Conservation (phyloP, 2,888 invertebrate species). For the Cybosia mesomella region DNA sequence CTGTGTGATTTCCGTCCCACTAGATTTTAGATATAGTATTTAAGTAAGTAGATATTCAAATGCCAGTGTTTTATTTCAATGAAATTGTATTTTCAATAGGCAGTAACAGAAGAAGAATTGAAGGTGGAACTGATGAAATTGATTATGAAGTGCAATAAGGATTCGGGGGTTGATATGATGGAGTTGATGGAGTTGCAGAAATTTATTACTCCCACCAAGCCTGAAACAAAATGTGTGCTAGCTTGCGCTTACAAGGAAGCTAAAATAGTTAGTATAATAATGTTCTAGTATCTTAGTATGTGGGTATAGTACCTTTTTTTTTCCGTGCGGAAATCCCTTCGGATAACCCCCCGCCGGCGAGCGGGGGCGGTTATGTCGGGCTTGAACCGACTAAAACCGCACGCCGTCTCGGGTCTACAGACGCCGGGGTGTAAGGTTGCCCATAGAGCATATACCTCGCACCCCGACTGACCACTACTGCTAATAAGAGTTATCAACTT, state of each 20-base stretch:
- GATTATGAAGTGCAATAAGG: constrained; percentile 68
- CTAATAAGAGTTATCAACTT: not conserved
- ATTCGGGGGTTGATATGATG: constrained; percentile 65
- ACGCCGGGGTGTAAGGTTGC: no score
- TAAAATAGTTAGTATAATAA: constrained; percentile 63
- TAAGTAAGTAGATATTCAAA: no score
- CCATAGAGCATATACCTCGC: no score
- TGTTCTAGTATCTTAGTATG: not conserved
- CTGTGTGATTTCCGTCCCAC: no score
- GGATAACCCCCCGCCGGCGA: no score
- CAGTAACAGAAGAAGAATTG: constrained; percentile 71
- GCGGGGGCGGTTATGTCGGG: no score
- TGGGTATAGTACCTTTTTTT: no score
- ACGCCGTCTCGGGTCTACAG: no score
- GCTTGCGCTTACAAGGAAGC: constrained; percentile 79
- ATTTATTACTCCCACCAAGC: constrained; percentile 70
- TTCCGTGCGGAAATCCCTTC: no score
- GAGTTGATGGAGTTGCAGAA: constrained; percentile 68
- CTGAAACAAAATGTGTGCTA: constrained; percentile 77
- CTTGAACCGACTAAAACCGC: no score
- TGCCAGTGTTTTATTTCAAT: not conserved
- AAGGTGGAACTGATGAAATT: constrained; percentile 65
- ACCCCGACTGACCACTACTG: no score
- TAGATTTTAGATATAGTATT: no score
- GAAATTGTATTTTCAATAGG: constrained; percentile 31